Percentiles rank a stretch among this genome's conserved stretches.
Conservation (phyloP, 1,140 invertebrate genomes). For the Drosophila bifasciata region DNA sequence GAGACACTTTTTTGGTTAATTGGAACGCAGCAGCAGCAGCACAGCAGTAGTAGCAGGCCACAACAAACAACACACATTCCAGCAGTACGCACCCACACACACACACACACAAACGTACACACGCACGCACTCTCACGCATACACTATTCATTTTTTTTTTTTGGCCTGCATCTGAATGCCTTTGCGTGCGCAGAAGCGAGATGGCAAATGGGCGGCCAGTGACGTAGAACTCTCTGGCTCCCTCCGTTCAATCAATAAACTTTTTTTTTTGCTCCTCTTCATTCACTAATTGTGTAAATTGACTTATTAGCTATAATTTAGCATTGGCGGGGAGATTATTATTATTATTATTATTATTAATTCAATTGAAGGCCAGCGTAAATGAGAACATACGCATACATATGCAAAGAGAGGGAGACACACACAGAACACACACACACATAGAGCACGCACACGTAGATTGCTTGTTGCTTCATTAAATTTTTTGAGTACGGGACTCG, state of each 20-base stretch:
- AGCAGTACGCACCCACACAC: constrained; percentile 30
- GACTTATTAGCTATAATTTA: constrained; percentile 64
- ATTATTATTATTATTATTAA: constrained; percentile 42
- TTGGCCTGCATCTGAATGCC: constrained; percentile 34
- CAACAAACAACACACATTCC: constrained; percentile 24
- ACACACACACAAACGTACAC: constrained; percentile 25
- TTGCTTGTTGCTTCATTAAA: constrained; percentile 68
- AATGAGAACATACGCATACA: constrained; percentile 42
- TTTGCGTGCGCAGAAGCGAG: constrained; percentile 30
- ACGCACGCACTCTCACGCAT: constrained; percentile 11
- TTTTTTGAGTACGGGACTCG: constrained; percentile 21
- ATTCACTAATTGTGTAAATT: constrained; percentile 50
- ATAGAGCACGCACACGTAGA: constrained; percentile 21
- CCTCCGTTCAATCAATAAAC: constrained; percentile 34
- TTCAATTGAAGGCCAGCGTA: constrained; percentile 68
- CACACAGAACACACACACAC: constrained; percentile 8
- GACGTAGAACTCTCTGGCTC: constrained; percentile 25
- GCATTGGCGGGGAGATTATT: constrained; percentile 25
- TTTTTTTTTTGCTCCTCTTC: constrained; percentile 25
- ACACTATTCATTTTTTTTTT: constrained; percentile 1
- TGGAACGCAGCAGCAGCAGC: constrained; percentile 48
- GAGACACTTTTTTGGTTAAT: constrained; percentile 52
- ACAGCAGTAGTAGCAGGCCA: constrained; percentile 33
- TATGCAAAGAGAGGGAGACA: too few relatives aligned
- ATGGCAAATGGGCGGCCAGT: constrained; percentile 19